phyloP scores from a whole-genome alignment of 1,140 invertebrate species.

The Drosophila insularis region DNA sequence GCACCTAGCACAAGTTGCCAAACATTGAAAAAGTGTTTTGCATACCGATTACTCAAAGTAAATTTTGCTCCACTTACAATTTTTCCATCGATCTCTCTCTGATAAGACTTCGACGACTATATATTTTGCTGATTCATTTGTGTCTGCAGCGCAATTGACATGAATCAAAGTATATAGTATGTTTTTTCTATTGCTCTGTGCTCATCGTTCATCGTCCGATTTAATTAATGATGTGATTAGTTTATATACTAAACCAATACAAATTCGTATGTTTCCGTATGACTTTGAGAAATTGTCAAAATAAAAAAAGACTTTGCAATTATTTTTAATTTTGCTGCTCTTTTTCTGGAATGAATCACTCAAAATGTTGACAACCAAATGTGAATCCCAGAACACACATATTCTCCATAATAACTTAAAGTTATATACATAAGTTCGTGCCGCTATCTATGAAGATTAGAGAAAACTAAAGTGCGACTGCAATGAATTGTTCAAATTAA shows the following conservation, averaged over 20 bases:
- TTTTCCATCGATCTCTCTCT: conserved; percentile 6
- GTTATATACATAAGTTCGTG: background rate
- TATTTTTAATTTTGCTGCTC: background rate
- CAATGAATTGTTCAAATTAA: background rate
- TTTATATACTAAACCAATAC: conserved; percentile 1
- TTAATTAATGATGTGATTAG: conserved; percentile 12
- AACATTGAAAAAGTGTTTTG: conserved; percentile 6
- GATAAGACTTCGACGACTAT: conserved; percentile 1
- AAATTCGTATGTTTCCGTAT: conserved; percentile 11
- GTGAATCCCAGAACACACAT: background rate
- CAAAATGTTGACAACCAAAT: background rate
- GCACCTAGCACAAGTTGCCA: background rate
- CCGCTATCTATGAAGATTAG: background rate
- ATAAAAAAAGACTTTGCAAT: background rate
- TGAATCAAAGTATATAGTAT: background rate
- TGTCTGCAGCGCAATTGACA: conserved; percentile 31
- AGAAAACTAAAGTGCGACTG: background rate
- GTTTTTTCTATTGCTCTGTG: background rate
- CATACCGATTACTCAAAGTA: background rate
- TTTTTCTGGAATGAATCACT: background rate
- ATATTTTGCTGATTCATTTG: background rate
- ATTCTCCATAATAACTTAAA: background rate
- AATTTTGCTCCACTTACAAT: conserved; percentile 12
- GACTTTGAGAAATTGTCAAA: background rate
- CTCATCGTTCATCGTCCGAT: conserved; percentile 11